A percentile compares a stretch with the other conserved stretches of the same genome.
phyloP scores from a whole-genome alignment of 2,113 vertebrate species.

The Sturnira hondurensis region DNA sequence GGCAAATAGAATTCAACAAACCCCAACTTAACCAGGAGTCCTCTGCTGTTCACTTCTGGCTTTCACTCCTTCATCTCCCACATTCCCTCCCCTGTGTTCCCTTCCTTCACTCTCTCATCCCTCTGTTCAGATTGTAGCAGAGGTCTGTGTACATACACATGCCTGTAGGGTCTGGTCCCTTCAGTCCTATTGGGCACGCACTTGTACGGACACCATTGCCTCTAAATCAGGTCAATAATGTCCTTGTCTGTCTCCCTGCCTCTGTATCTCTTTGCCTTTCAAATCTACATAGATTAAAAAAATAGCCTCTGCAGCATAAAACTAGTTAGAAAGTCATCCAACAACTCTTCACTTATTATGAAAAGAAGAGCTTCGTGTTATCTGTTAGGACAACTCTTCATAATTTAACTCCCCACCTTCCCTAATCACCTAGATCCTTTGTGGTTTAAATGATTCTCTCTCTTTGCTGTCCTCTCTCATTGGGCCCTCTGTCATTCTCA shows the following conservation, averaged over 20 bases:
- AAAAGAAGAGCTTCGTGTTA: background rate
- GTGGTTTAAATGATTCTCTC: background rate
- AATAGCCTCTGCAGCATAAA: background rate
- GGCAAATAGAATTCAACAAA: background rate
- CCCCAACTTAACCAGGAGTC: background rate
- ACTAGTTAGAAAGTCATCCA: background rate
- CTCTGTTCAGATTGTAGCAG: background rate
- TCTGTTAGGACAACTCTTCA: background rate
- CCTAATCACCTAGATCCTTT: background rate
- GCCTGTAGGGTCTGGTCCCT: background rate
- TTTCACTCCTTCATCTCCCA: background rate
- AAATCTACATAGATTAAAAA: background rate
- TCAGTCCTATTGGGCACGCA: background rate
- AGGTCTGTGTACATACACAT: too few relatives aligned
- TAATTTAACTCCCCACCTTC: background rate
- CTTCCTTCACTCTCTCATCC: too few relatives aligned
- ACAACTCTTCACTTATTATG: background rate
- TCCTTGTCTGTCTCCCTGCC: background rate
- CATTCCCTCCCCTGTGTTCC: too few relatives aligned
- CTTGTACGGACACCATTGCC: background rate
- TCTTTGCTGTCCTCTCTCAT: background rate
- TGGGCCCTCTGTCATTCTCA: background rate
- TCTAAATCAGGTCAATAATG: background rate
- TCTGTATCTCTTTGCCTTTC: background rate
- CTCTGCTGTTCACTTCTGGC: background rate